A percentile compares a stretch with the other conserved stretches of the same genome.
These are phyloP conservation scores for Sebastes alutus DNA, from an alignment of 2,797 vertebrate genomes.

Conservation along the genomic window DNA sequence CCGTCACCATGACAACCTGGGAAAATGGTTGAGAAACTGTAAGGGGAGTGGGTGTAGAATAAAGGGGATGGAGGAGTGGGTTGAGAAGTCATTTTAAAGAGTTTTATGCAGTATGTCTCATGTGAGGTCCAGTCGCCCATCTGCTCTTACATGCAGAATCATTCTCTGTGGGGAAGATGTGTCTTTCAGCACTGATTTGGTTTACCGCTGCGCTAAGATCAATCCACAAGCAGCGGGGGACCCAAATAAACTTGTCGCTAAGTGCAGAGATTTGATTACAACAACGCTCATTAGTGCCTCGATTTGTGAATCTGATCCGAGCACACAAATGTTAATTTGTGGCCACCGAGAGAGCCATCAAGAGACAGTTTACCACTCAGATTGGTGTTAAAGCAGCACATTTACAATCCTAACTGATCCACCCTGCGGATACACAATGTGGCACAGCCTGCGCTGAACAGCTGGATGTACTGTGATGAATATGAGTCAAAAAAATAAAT, in stretches of 20 bases:
- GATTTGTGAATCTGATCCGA: background rate
- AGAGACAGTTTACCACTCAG: background rate
- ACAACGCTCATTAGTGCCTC: background rate
- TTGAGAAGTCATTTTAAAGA: constrained; percentile 49
- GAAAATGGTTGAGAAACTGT: constrained; percentile 32
- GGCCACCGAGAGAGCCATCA: background rate
- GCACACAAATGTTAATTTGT: background rate
- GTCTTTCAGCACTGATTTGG: constrained; percentile 15
- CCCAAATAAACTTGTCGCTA: background rate
- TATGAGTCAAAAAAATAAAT: background rate
- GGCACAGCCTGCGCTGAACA: background rate
- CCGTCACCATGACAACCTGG: constrained; percentile 79
- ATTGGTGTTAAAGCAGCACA: background rate
- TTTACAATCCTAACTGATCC: background rate
- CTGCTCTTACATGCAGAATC: background rate
- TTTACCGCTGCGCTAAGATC: background rate
- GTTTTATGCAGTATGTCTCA: constrained; percentile 3
- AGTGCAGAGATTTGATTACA: constrained; percentile 17
- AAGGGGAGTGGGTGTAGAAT: constrained; percentile 9
- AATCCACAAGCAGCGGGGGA: constrained; percentile 10
- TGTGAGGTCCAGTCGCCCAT: background rate
- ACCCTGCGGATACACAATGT: background rate
- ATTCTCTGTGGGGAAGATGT: background rate
- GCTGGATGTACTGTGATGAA: background rate
- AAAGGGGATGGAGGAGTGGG: constrained; percentile 6